Evolutionary conservation across 1,140 invertebrate species (phyloP).

Genomic region (Harpegnathos saltator): DNA sequence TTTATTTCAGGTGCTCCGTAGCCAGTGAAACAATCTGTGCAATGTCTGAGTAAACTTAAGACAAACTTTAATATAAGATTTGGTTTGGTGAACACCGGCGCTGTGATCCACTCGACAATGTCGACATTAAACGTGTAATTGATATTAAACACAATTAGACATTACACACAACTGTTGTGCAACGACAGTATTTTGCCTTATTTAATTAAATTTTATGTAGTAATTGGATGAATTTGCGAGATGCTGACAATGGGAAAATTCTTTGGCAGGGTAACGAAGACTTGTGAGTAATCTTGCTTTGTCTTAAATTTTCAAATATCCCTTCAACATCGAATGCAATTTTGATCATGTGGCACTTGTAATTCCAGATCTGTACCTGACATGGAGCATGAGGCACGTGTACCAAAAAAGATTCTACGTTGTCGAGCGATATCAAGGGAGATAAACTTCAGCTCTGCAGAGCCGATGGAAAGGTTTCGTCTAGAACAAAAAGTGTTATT

Average conservation of each 20-base stretch:
- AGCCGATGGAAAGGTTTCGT: conserved; percentile 98
- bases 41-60: too few relatives aligned
- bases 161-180: conserved; percentile 4
- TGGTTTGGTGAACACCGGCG: too few relatives aligned
- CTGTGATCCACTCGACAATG: too few relatives aligned
- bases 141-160: too few relatives aligned
- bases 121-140: too few relatives aligned
- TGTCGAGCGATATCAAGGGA: conserved; percentile 98
- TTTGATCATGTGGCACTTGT: conserved; percentile 16
- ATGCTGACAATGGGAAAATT: conserved; percentile 98
- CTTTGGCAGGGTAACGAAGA: conserved; percentile 99
- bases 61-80: too few relatives aligned
- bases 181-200: conserved; percentile 43
- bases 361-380: conserved; percentile 90
- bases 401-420: conserved; percentile 98
- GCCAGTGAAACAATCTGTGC: too few relatives aligned
- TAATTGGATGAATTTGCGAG: conserved; percentile 99
- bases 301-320: too few relatives aligned
- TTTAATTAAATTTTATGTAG: conserved; percentile 85
- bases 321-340: too few relatives aligned
- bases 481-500: conserved; percentile 97
- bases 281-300: conserved; percentile 89
- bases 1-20: too few relatives aligned
- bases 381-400: conserved; percentile 97
- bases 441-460: conserved; percentile 99